These are phyloP conservation scores for Delia radicum DNA, from an alignment of 1,140 invertebrate species.

Conservation along the genomic window DNA sequence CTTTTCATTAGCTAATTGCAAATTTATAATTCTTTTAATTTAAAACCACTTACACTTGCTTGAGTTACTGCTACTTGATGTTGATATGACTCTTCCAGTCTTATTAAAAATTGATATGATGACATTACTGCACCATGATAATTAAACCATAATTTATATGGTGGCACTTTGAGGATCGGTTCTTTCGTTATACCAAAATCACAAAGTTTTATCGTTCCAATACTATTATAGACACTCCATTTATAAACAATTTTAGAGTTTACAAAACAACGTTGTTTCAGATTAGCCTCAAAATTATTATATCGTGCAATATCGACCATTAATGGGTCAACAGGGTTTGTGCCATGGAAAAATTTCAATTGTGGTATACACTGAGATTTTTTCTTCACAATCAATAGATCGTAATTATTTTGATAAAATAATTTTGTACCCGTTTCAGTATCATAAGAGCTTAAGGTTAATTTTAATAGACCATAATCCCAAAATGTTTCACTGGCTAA, in stretches of 20 bases:
- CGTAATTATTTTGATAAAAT: slow-evolving; percentile 3
- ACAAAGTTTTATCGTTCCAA: slow-evolving; percentile 10
- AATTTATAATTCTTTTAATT: too few relatives aligned
- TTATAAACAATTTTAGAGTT: slow-evolving; percentile 7
- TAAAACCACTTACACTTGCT: slow-evolving; percentile 16
- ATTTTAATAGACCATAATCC: background rate
- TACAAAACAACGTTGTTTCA: background rate
- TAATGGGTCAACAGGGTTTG: slow-evolving; percentile 9
- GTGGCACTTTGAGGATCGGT: slow-evolving; percentile 5
- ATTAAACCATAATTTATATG: slow-evolving; percentile 28
- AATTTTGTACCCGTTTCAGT: background rate
- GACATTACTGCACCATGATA: slow-evolving; percentile 12
- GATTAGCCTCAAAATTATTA: slow-evolving; percentile 10
- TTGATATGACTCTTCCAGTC: background rate
- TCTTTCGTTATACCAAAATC: slow-evolving; percentile 6
- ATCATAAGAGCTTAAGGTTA: background rate
- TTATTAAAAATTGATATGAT: background rate
- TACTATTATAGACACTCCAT: slow-evolving; percentile 22
- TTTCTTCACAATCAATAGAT: background rate
- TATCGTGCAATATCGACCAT: slow-evolving; percentile 24
- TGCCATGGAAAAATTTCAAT: slow-evolving; percentile 13
- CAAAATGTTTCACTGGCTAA: slow-evolving; percentile 6
- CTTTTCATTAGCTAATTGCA: too few relatives aligned
- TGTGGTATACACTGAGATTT: slow-evolving; percentile 3
- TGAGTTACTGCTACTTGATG: background rate